Base-by-base conservation (phyloP, 2,888 invertebrate species). In the Plusia festucae region DNA sequence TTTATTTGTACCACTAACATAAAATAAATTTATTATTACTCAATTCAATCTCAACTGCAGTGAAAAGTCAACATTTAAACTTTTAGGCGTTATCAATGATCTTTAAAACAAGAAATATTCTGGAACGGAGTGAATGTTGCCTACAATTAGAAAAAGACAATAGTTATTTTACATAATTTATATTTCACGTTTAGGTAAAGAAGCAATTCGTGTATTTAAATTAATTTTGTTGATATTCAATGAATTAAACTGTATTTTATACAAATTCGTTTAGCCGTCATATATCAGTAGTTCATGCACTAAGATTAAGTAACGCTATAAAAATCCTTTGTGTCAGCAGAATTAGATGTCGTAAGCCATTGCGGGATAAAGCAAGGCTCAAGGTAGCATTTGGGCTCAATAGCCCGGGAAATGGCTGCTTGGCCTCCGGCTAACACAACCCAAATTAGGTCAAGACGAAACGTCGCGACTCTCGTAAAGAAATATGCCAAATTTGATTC, bases 391-490 rank as follows among this genome's bases (percentile, higher is more conserved):
- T 91, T 89, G 90, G 87, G 86, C 79, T 81, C 86, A 90, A 91
- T 89, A 84, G 88, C 84, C 84, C 86, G 87, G 85, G 84, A 86
- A 89, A 90, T 84, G 81, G 83, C 70, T 78, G 84, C 70, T 68
- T 82, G 82, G 82, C 84, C 83, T 81, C 78, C 77, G 82, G 78
- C 82, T 81, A 82, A 84, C 84, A 81, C 83, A 82, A 70, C 78
- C 78, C 81, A 85, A 91, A 90, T 90, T 90, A 87, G 91, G 90
- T 91, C 90, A 90, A 90, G 88, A 87, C 82, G 85, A 77, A 81
- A 69, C 76, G 71, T 76, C 84, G 78, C 79, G 85, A 81, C 85
- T 83, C 84, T 86, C 84, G 87, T 82, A 82, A 73, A 77, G 76
- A 85, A 85, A 87, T 86, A 87, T 83, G 64, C 68, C 72, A 68